These are phyloP conservation scores for Porites lobata DNA, from an alignment of 92 coral and sea anemone genomes.

Conservation along the genomic window DNA sequence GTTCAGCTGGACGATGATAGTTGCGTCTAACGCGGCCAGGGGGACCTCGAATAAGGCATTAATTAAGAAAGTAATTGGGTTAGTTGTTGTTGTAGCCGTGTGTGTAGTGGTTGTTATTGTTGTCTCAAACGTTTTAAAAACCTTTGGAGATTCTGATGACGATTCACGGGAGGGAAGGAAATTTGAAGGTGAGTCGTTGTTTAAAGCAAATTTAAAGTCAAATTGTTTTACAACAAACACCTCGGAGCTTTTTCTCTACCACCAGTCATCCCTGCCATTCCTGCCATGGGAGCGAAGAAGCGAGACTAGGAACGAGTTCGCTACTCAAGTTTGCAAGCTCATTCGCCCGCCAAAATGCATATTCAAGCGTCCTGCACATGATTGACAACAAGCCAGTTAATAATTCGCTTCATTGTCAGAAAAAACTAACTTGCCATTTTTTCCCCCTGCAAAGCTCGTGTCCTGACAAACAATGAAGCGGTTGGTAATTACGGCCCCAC, in stretches of 20 bases:
- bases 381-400: too few relatives aligned
- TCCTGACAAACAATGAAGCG: conserved; percentile 80
- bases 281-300: too few relatives aligned
- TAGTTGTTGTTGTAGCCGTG: conserved; percentile 62
- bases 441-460: conserved; percentile 65
- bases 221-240: too few relatives aligned
- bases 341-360: too few relatives aligned
- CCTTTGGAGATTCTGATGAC: conserved; percentile 57
- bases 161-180: conserved; percentile 6
- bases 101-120: conserved; percentile 65
- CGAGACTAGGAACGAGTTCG: too few relatives aligned
- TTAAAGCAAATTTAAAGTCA: too few relatives aligned
- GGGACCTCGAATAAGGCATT: conserved; percentile 11
- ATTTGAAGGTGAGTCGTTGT: conserved; percentile 18
- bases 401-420: background rate
- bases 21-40: background rate
- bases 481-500: conserved; percentile 87
- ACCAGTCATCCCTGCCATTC: too few relatives aligned
- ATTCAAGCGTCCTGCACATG: too few relatives aligned
- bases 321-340: too few relatives aligned
- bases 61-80: conserved; percentile 59
- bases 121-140: conserved; percentile 74
- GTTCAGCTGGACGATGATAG: background rate
- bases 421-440: background rate
- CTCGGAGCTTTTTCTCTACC: too few relatives aligned